Evolutionary conservation across 1,140 invertebrate genomes (phyloP), one percentile per base, ranked within the genome.

Genomic region (Drosophila serrata): DNA sequence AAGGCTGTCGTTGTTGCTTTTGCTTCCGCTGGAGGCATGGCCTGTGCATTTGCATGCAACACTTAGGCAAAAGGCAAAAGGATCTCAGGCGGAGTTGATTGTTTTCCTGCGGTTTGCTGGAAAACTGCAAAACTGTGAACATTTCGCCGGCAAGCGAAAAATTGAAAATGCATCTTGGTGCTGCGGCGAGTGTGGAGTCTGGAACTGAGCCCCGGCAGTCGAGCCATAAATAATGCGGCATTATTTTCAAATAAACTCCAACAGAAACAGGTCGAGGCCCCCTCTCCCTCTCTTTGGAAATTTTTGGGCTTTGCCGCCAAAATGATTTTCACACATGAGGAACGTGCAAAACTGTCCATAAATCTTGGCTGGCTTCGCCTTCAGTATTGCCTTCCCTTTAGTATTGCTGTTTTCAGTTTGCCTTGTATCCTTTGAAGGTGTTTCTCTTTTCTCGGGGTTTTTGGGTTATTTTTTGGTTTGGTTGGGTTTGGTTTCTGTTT

Each of bases 181-280:
- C 63, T 72, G 75, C 62, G 59, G 31, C 27, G 60, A 51, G 35
- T n/a, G 56, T n/a, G 56, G 78, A 39, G 49, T 37, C 75, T 68
- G 51, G 27, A 60, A 48, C 65, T 24, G 79, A 72, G 63, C 33
- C 27, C 70, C n/a, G 55, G 59, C 56, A 61, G 58, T 48, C 45
- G 65, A 22, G 77, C 81, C 85, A 88, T 88, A 88, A 90, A 88
- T 88, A 84, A 90, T 84, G 85, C 68, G 65, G 84, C 81, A 84
- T 88, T 88, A 88, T 88, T 88, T 90, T 90, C 84, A 84, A 88
- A 88, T 88, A 88, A 88, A 90, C 84, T 90, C 84, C 67, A 39
- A 12, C 51, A 53, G 75, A 76, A 76, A 76, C 58, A 48, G 51
- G 51, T 67, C 43, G 40, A 40, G 31, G 15, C 46, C 22, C 43